Evolutionary conservation across 2,888 invertebrate genomes (phyloP).

Genomic region (Nemotelus pantherinus): DNA sequence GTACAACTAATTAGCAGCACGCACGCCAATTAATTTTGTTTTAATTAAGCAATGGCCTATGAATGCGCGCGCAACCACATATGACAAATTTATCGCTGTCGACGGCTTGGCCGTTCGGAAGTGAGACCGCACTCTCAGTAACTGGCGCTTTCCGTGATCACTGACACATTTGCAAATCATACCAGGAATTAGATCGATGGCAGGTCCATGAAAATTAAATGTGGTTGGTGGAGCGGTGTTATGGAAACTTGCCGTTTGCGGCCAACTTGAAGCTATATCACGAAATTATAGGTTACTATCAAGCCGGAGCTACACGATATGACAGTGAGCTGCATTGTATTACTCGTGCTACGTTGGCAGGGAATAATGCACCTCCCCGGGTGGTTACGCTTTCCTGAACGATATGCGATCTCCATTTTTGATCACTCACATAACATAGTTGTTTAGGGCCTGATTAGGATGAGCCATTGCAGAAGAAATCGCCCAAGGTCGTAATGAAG

Average conservation of each 20-base stretch:
- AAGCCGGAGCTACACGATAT: not conserved
- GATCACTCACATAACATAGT: not conserved
- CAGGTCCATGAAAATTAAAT: not conserved
- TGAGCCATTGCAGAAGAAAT: not conserved
- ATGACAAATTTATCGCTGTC: constrained; percentile 41
- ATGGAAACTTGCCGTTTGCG: not conserved
- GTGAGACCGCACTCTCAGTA: not conserved
- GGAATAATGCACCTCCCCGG: constrained; percentile 41
- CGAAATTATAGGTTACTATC: constrained; percentile 40
- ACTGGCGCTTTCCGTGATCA: not conserved
- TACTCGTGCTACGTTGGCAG: constrained; percentile 10
- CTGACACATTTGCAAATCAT: not conserved
- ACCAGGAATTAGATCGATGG: not conserved
- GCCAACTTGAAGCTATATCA: not conserved
- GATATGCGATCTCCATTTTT: constrained; percentile 12
- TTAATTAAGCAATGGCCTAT: constrained; percentile 38
- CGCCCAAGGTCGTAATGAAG: no score
- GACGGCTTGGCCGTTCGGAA: not conserved
- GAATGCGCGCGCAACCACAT: constrained; percentile 32
- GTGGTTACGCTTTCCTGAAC: constrained; percentile 19
- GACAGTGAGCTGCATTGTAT: constrained; percentile 14
- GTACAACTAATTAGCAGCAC: constrained; percentile 46
- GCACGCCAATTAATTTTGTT: constrained; percentile 46
- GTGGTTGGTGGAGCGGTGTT: not conserved
- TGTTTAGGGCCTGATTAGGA: not conserved